Percentiles rank a stretch among this genome's conserved stretches.
Evolutionary conservation across 2,113 vertebrate species (phyloP).

Genomic region (Camelus bactrianus): DNA sequence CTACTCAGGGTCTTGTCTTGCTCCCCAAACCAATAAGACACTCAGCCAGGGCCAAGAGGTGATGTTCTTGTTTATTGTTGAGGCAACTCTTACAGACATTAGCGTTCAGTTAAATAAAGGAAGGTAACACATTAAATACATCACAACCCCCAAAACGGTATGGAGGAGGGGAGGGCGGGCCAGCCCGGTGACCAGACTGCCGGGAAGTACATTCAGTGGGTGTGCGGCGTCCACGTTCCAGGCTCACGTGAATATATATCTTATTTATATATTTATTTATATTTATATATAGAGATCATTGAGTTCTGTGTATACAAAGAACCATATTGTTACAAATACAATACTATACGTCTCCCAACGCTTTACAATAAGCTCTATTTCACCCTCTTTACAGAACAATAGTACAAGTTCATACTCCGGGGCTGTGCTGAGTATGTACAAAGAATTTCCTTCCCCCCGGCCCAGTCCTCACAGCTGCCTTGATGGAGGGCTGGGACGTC

Average conservation of each 20-base stretch:
- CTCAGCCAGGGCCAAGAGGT: constrained; percentile 79
- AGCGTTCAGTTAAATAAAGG: constrained; percentile 93
- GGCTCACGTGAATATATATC: constrained; percentile 84
- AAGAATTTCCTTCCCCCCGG: constrained; percentile 76
- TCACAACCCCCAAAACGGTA: constrained; percentile 88
- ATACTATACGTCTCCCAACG: constrained; percentile 89
- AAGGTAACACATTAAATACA: constrained; percentile 91
- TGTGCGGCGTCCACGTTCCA: constrained; percentile 92
- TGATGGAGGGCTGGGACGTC: constrained; percentile 64
- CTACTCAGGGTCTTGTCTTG: fast-evolving
- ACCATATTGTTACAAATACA: constrained; percentile 91
- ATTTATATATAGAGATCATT: constrained; percentile 86
- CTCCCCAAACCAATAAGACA: constrained; percentile 61
- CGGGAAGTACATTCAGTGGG: constrained; percentile 94
- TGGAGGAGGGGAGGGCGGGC: constrained; percentile 81
- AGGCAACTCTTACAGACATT: constrained; percentile 94
- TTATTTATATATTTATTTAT: constrained; percentile 85
- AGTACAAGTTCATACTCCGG: constrained; percentile 85
- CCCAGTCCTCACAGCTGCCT: constrained; percentile 76
- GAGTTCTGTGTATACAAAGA: constrained; percentile 89
- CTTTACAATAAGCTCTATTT: constrained; percentile 87
- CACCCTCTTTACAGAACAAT: constrained; percentile 88
- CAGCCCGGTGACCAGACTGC: constrained; percentile 87
- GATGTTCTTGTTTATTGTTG: constrained; percentile 91
- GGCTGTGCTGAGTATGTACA: constrained; percentile 89